Evolutionary conservation across 2,113 vertebrate genomes (phyloP).

Genomic region (Heterocephalus glaber): DNA sequence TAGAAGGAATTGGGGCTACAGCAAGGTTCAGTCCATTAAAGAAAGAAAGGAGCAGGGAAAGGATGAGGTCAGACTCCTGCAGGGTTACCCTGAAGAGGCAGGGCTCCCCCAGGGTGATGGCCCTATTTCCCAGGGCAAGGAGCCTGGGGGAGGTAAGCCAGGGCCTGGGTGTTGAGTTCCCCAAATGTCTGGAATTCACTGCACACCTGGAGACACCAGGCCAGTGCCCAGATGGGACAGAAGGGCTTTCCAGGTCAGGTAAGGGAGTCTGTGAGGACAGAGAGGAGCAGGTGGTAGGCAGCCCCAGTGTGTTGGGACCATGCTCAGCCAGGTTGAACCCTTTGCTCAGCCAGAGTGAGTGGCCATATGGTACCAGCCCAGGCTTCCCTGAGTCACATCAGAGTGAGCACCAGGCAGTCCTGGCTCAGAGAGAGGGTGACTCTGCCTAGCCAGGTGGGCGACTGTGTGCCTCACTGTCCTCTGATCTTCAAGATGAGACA

Average conservation of each 20-base stretch:
- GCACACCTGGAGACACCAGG: accelerated
- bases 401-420: accelerated
- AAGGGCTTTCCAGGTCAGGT: background rate
- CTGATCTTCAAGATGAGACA: background rate
- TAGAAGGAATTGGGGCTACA: background rate
- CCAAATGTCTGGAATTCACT: too few species aligned
- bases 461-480: accelerated
- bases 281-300: background rate
- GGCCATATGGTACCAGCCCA: background rate
- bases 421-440: too few species aligned
- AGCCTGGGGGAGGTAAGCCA: accelerated
- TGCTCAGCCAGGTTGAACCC: background rate
- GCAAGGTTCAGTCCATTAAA: too few species aligned
- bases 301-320: background rate
- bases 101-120: background rate
- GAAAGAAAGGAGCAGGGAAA: too few species aligned
- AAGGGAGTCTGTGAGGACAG: background rate
- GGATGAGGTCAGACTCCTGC: background rate
- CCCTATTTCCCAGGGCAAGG: background rate
- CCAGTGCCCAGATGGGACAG: background rate
- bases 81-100: background rate
- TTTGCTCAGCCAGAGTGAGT: background rate
- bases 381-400: background rate
- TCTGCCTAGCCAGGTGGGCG: background rate
- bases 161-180: accelerated